These are phyloP conservation scores for Volucella inflata DNA, from an alignment of 2,888 invertebrate species.

Conservation along the genomic window DNA sequence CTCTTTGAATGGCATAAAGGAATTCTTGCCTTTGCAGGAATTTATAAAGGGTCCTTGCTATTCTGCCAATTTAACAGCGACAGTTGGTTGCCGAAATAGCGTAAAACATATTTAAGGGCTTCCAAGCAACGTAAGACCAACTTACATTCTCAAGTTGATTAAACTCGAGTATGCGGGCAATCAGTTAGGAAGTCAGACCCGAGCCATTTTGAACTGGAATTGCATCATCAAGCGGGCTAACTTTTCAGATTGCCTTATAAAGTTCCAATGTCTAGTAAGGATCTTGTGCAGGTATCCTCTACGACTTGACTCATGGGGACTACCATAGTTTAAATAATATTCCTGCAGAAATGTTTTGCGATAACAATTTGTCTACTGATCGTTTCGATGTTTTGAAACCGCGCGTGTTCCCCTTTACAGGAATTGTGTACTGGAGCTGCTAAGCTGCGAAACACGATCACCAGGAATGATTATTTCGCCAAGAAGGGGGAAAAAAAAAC, in stretches of 20 bases:
- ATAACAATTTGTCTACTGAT: conserved; percentile 75
- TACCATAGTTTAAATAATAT: conserved; percentile 71
- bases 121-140: too few relatives aligned
- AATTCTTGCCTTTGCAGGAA: too few relatives aligned
- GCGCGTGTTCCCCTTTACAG: conserved; percentile 39
- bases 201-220: too few relatives aligned
- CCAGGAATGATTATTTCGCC: conserved; percentile 52
- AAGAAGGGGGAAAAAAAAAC: background rate
- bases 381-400: conserved; percentile 51
- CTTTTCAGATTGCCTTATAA: background rate
- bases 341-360: conserved; percentile 71
- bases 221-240: too few relatives aligned
- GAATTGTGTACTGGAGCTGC: conserved; percentile 47
- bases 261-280: conserved; percentile 21
- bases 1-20: too few relatives aligned
- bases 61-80: too few relatives aligned
- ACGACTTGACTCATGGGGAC: conserved; percentile 57
- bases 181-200: too few relatives aligned
- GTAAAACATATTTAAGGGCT: too few relatives aligned
- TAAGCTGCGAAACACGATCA: conserved; percentile 68
- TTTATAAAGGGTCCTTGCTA: too few relatives aligned
- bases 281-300: background rate
- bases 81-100: too few relatives aligned
- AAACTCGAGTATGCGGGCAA: too few relatives aligned
- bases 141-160: too few relatives aligned